Evolutionary conservation across 2,797 vertebrate genomes (phyloP).

Genomic region (Hemitrygon akajei): DNA sequence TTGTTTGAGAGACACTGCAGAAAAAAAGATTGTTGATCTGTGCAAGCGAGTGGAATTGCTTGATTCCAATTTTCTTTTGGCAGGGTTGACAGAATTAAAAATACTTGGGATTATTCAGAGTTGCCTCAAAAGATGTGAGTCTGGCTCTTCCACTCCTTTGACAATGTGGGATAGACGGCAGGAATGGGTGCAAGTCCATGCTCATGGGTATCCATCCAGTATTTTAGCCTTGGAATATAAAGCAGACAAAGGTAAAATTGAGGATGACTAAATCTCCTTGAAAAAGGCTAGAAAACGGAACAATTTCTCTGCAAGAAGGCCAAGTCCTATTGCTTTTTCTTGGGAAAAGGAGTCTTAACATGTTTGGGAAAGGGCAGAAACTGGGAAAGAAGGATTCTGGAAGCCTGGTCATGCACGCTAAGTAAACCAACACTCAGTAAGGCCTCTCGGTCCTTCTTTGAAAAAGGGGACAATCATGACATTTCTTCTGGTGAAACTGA

Average conservation of each 20-base stretch:
- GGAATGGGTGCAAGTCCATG: background rate
- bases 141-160: background rate
- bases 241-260: background rate
- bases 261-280: no score
- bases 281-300: background rate
- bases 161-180: background rate
- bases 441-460: no score
- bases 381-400: no score
- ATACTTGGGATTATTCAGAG: background rate
- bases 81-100: background rate
- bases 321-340: background rate
- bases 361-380: no score
- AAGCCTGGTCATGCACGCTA: no score
- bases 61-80: background rate
- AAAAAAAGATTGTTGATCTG: background rate
- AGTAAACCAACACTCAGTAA: no score
- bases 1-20: background rate
- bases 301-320: background rate
- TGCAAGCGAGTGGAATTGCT: background rate
- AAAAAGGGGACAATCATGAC: no score
- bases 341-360: background rate
- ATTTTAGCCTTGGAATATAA: background rate
- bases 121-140: background rate
- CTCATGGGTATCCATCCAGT: background rate
- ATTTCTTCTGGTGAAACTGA: no score